Evolutionary conservation across 2,113 vertebrate genomes (phyloP).

Genomic region (Raja brachyura): DNA sequence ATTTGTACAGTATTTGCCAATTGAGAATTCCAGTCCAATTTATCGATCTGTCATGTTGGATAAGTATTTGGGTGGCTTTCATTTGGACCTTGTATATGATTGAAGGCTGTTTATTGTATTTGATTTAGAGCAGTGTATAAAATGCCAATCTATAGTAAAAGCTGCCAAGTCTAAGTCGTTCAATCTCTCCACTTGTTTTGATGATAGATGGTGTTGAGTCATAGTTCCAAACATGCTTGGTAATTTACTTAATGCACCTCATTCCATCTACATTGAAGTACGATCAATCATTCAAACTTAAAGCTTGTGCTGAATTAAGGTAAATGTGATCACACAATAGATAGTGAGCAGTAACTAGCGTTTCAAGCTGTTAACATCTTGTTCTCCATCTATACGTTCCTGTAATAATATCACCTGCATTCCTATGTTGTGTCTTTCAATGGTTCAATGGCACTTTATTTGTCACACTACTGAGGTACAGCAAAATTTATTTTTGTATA

Average conservation of each 20-base stretch:
- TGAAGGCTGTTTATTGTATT: not conserved
- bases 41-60: not conserved
- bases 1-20: not conserved
- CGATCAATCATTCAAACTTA: not conserved
- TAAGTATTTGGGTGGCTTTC: not conserved
- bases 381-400: not conserved
- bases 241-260: not conserved
- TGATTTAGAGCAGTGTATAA: not conserved
- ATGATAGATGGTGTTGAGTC: not conserved
- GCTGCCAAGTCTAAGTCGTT: not conserved
- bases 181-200: not conserved
- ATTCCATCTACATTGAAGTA: not conserved
- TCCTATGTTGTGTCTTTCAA: not conserved
- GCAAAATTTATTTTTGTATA: too few species aligned
- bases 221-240: not conserved
- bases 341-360: not conserved
- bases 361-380: not conserved
- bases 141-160: not conserved
- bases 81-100: not conserved
- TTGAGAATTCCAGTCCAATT: not conserved
- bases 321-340: not conserved
- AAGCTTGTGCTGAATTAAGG: not conserved
- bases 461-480: too few species aligned
- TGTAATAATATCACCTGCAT: not conserved
- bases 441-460: too few species aligned